Evolutionary conservation across 2,113 vertebrate genomes (phyloP).

Genomic region (Oxygymnocypris stewartii): DNA sequence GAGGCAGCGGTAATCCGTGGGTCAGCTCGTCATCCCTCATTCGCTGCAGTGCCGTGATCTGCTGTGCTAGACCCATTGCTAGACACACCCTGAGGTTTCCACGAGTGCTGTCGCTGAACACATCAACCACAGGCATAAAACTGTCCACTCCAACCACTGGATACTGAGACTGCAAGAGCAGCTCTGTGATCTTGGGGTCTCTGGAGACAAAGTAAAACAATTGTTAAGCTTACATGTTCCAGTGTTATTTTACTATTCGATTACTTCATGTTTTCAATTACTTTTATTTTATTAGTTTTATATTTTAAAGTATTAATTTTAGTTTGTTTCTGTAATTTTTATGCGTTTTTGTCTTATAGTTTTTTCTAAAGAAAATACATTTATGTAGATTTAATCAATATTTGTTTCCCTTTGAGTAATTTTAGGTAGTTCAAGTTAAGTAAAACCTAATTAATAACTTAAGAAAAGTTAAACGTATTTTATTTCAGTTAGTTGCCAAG

Average conservation of each 20-base stretch:
- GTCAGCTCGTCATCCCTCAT: constrained; percentile 76
- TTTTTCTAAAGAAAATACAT: neutral
- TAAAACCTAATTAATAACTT: no score
- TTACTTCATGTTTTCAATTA: neutral
- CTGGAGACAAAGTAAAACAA: constrained; percentile 65
- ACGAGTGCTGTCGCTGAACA: constrained; percentile 81
- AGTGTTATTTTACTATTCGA: neutral
- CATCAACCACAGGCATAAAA: constrained; percentile 84
- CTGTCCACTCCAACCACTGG: constrained; percentile 91
- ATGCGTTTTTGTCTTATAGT: neutral
- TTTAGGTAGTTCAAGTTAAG: no score
- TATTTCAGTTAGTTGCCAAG: no score
- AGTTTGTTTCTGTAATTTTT: neutral
- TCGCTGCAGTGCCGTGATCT: constrained; percentile 83
- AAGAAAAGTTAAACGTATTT: no score
- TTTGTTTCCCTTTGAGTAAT: no score
- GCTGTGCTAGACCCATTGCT: constrained; percentile 87
- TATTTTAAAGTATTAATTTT: neutral
- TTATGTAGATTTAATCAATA: neutral
- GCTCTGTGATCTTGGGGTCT: constrained; percentile 79
- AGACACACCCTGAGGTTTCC: constrained; percentile 86
- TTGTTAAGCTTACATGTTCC: neutral
- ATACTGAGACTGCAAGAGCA: constrained; percentile 89
- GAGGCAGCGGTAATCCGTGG: constrained; percentile 50
- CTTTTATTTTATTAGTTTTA: neutral